Conservation (phyloP, 2,113 vertebrate genomes). For the Sturnus vulgaris region DNA sequence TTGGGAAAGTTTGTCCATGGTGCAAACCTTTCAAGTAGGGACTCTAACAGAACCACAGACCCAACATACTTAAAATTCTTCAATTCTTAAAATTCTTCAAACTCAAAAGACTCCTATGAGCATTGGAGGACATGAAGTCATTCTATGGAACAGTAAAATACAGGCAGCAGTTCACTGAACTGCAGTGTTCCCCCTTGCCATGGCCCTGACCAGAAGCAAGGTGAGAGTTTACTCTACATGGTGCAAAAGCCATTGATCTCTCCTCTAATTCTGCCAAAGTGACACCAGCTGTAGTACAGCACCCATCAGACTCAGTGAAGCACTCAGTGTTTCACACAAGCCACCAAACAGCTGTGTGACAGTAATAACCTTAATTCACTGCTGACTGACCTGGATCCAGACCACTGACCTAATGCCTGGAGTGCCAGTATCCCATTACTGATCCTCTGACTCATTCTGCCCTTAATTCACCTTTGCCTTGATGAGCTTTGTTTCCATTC, state of each 20-base stretch:
- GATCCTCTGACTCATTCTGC: not conserved
- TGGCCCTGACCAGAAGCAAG: not conserved
- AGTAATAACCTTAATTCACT: not conserved
- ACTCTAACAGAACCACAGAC: not conserved
- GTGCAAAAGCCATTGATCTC: not conserved
- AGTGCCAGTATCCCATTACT: not conserved
- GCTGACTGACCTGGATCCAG: slow-evolving; percentile 17
- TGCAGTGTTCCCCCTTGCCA: not conserved
- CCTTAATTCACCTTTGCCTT: slow-evolving; percentile 10
- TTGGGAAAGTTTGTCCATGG: not conserved
- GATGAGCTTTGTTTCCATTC: not conserved
- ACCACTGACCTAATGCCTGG: not conserved
- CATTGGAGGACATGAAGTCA: not conserved
- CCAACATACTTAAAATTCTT: not conserved
- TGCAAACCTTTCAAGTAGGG: not conserved
- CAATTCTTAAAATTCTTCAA: not conserved
- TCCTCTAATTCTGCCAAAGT: not conserved
- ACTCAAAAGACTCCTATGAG: not conserved
- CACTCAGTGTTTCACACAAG: not conserved
- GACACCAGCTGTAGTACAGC: not conserved
- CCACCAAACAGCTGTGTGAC: not conserved
- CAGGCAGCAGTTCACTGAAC: not conserved
- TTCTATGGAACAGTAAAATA: not conserved
- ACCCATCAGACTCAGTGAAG: not conserved
- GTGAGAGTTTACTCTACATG: not conserved